Conservation (phyloP, 2,888 invertebrate species). For the Apeira syringaria region DNA sequence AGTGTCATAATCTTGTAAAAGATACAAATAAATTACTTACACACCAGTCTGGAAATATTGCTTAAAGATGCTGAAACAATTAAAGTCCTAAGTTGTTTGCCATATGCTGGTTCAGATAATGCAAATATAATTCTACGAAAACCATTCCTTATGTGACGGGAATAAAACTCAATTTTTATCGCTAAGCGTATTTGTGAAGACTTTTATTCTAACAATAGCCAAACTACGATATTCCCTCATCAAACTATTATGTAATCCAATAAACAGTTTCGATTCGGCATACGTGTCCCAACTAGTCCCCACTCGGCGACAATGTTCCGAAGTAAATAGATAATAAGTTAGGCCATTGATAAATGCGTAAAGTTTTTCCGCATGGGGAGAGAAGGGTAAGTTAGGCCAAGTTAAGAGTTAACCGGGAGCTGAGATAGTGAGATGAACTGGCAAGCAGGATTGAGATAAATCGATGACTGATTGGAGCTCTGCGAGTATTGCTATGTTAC, state of each 20-base stretch:
- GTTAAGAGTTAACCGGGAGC: conserved; percentile 16
- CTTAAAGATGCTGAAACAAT: too few relatives aligned
- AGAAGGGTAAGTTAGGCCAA: conserved; percentile 20
- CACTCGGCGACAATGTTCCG: conserved; percentile 20
- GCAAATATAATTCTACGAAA: too few relatives aligned
- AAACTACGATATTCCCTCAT: neutral
- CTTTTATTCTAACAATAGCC: too few relatives aligned
- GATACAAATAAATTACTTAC: too few relatives aligned
- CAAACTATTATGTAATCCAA: conserved; percentile 4
- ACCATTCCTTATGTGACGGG: too few relatives aligned
- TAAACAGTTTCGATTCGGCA: conserved; percentile 19
- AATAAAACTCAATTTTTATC: too few relatives aligned
- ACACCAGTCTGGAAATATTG: too few relatives aligned
- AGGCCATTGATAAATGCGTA: conserved; percentile 33
- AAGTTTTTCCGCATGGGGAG: conserved; percentile 33
- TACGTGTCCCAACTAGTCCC: conserved; percentile 16
- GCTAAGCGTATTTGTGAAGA: too few relatives aligned
- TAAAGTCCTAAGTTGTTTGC: too few relatives aligned
- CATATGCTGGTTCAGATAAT: too few relatives aligned
- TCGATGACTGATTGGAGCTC: conserved; percentile 11
- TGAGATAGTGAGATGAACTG: conserved; percentile 23
- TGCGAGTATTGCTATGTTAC: neutral
- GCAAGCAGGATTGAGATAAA: conserved; percentile 18
- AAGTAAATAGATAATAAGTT: conserved; percentile 35
- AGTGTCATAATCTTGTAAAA: too few relatives aligned